Conservation (phyloP, 2,797 vertebrate genomes). For the Hafferia zeledoni region DNA sequence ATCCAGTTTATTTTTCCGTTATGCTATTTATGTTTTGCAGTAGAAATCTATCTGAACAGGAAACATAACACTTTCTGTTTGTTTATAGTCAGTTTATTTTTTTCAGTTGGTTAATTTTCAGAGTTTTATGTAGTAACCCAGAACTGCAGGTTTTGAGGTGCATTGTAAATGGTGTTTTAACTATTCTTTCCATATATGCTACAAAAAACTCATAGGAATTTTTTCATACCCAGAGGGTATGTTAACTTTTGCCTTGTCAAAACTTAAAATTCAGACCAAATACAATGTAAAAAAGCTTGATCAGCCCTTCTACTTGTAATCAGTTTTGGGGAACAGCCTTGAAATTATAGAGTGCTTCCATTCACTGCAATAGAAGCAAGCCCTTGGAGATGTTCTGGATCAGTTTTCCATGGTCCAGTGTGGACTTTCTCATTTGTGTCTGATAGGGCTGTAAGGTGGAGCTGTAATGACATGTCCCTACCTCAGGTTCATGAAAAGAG, state of each 20-base stretch:
- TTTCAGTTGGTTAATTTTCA: not conserved
- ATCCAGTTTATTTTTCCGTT: not conserved
- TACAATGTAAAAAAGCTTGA: not conserved
- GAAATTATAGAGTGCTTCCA: not conserved
- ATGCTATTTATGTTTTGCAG: not conserved
- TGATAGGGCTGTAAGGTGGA: not conserved
- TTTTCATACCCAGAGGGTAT: not conserved
- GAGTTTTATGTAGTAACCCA: not conserved
- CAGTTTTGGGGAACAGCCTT: not conserved
- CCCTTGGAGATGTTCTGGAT: not conserved
- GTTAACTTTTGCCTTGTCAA: not conserved
- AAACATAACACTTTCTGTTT: conserved; percentile 15
- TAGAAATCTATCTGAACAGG: not conserved
- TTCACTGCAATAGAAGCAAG: fast-evolving
- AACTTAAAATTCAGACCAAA: not conserved
- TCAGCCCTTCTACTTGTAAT: not conserved
- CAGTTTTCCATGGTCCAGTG: not conserved
- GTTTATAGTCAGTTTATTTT: not conserved
- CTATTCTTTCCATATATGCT: not conserved
- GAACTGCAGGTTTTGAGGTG: not conserved
- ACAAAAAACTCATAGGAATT: not conserved
- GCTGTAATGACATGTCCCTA: not conserved
- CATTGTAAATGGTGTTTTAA: not conserved
- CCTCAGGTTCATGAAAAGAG: not conserved
- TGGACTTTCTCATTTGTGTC: fast-evolving